phyloP scores from a whole-genome alignment of 2,113 vertebrate genomes.

The Passer montanus region DNA sequence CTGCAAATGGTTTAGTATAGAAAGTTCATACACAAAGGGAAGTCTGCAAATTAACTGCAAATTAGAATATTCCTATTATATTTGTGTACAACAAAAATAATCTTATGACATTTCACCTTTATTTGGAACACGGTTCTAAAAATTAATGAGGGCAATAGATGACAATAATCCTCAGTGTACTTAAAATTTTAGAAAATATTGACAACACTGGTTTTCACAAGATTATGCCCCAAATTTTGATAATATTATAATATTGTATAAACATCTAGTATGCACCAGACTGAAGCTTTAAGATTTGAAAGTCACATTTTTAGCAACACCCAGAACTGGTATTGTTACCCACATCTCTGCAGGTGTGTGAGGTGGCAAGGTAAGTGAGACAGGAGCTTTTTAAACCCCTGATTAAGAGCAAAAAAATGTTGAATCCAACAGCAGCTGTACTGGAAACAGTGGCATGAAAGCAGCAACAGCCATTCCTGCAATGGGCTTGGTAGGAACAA shows the following conservation, averaged over 20 bases:
- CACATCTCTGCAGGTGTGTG: fast-evolving
- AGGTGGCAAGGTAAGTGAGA: not conserved
- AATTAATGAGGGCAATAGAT: not conserved
- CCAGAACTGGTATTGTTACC: fast-evolving
- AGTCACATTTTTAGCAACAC: not conserved
- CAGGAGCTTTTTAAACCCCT: not conserved
- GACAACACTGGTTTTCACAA: not conserved
- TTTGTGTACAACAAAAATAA: not conserved
- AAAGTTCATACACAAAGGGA: not conserved
- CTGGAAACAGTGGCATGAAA: not conserved
- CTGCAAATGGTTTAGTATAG: not conserved
- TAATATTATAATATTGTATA: not conserved
- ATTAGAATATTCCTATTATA: not conserved
- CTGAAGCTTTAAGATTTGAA: not conserved
- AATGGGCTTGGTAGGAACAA: not conserved
- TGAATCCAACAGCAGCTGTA: not conserved
- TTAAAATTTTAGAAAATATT: not conserved
- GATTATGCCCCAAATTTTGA: not conserved
- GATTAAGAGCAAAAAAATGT: not conserved
- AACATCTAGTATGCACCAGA: not conserved
- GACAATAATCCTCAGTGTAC: not conserved
- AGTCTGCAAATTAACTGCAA: not conserved
- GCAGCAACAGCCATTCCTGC: not conserved
- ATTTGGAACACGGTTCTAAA: not conserved
- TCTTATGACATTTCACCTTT: not conserved